Percentiles rank a stretch among this genome's conserved stretches.
Conservation (phyloP, 1,140 invertebrate genomes). For the Penaeus indicus region DNA sequence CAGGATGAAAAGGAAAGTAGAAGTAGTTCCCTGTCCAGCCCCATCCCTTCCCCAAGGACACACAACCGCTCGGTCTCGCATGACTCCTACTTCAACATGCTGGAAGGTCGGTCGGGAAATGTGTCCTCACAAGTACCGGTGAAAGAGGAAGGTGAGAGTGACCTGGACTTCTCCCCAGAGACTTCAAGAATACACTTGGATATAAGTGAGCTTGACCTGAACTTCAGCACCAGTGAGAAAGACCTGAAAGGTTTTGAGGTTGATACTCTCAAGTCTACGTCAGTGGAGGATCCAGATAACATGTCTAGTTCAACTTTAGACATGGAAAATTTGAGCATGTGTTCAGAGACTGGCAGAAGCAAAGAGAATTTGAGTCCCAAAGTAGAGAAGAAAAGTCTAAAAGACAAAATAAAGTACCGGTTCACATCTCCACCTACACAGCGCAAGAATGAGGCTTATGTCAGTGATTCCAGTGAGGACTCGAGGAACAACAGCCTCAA, state of each 20-base stretch:
- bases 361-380: constrained; percentile 64
- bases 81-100: constrained; percentile 90
- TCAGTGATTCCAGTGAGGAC: constrained; percentile 57
- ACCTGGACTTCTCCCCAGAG: constrained; percentile 71
- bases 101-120: constrained; percentile 67
- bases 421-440: constrained; percentile 65
- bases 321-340: constrained; percentile 66
- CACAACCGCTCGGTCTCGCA: constrained; percentile 83
- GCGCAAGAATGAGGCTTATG: constrained; percentile 50
- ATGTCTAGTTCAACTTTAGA: constrained; percentile 64
- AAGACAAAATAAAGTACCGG: constrained; percentile 65
- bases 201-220: constrained; percentile 83
- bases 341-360: constrained; percentile 59
- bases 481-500: constrained; percentile 54
- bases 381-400: constrained; percentile 63
- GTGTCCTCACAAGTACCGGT: constrained; percentile 53
- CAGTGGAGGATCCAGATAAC: constrained; percentile 63
- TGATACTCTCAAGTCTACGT: constrained; percentile 75
- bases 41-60: constrained; percentile 66
- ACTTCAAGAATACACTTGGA: constrained; percentile 75
- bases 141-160: constrained; percentile 65
- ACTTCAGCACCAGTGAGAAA: constrained; percentile 86
- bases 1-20: constrained; percentile 55
- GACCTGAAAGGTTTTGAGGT: constrained; percentile 90
- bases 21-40: constrained; percentile 60